Conservation (phyloP, 92 coral and sea anemone species). For the Chrysogorgia sp. region DNA sequence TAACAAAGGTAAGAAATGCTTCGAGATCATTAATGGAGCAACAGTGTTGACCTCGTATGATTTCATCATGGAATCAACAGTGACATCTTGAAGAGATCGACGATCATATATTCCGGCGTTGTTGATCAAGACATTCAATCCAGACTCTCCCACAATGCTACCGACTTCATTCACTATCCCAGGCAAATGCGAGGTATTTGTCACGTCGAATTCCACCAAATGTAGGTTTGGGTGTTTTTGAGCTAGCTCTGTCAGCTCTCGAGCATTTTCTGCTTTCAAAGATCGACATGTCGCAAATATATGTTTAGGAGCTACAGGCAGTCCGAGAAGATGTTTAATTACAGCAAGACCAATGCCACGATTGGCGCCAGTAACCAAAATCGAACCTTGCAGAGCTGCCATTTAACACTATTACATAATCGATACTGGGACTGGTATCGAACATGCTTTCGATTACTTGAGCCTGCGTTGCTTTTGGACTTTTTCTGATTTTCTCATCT, state of each 20-base stretch:
- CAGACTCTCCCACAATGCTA: constrained; percentile 52
- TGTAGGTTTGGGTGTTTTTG: constrained; percentile 57
- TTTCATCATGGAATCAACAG: constrained; percentile 68
- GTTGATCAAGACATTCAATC: constrained; percentile 71
- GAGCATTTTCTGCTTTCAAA: constrained; percentile 51
- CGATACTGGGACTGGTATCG: too few relatives aligned
- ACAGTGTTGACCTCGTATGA: constrained; percentile 63
- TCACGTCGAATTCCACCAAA: constrained; percentile 71
- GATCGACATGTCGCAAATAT: constrained; percentile 80
- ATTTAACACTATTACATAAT: background rate
- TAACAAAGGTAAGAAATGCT: constrained; percentile 16
- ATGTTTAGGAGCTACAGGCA: constrained; percentile 59
- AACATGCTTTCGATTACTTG: too few relatives aligned
- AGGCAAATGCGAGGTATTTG: constrained; percentile 40
- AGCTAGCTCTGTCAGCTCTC: constrained; percentile 66
- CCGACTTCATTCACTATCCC: constrained; percentile 61
- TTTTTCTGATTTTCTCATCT: too few relatives aligned
- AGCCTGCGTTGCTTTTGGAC: too few relatives aligned
- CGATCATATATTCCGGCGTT: constrained; percentile 64
- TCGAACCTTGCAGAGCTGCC: constrained; percentile 52
- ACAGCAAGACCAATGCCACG: constrained; percentile 84
- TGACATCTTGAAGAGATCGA: constrained; percentile 57
- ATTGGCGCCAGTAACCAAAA: constrained; percentile 80
- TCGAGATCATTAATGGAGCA: constrained; percentile 74
- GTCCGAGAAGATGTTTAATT: constrained; percentile 70